A percentile compares a stretch with the other conserved stretches of the same genome.
phyloP scores from a whole-genome alignment of 1,140 invertebrate genomes.

The Lepidurus arcticus region DNA sequence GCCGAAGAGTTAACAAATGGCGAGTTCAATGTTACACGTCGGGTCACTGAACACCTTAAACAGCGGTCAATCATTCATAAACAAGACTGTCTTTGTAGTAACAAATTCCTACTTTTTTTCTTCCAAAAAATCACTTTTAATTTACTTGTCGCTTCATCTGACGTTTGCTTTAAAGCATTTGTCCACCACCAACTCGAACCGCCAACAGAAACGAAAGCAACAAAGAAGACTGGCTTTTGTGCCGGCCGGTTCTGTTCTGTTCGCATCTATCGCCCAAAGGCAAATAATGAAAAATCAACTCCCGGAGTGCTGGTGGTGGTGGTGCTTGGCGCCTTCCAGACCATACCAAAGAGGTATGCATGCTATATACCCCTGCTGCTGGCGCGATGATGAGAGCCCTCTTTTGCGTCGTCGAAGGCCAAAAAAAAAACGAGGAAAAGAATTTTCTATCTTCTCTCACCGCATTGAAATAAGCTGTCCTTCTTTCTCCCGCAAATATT shows the following conservation, averaged over 20 bases:
- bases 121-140: background rate
- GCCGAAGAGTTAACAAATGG: too few relatives aligned
- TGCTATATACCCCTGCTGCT: too few relatives aligned
- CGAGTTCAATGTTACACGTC: too few relatives aligned
- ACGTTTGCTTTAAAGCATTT: background rate
- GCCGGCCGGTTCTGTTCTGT: background rate
- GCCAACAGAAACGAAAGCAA: background rate
- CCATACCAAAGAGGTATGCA: background rate
- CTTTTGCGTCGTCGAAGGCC: background rate
- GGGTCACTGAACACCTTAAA: background rate
- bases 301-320: background rate
- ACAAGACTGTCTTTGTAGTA: background rate
- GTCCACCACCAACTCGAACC: background rate
- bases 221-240: background rate
- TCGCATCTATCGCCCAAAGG: background rate
- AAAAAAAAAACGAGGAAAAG: background rate
- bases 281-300: background rate
- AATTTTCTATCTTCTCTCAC: background rate
- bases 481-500: background rate
- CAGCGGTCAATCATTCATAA: background rate
- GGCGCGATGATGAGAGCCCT: too few relatives aligned
- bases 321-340: constrained; percentile 4
- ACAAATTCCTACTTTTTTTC: background rate
- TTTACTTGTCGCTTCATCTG: background rate
- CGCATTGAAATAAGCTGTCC: background rate